phyloP scores from a whole-genome alignment of 2,113 vertebrate genomes.

The Bos indicus region DNA sequence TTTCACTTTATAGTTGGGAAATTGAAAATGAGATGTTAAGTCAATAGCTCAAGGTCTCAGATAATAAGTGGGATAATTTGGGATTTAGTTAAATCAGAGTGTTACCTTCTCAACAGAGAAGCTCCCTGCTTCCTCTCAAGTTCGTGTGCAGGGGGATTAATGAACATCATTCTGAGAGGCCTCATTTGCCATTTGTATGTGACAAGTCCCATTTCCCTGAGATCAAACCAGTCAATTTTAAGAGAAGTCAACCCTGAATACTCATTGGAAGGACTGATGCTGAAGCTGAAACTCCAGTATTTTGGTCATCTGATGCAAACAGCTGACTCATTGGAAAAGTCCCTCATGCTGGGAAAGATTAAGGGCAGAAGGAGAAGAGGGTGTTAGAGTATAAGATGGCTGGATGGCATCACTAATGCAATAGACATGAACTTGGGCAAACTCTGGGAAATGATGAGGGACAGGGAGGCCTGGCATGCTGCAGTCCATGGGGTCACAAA shows the following conservation, averaged over 20 bases:
- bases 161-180: neutral
- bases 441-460: neutral
- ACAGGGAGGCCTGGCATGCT: neutral
- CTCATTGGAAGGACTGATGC: neutral
- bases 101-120: neutral
- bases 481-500: neutral
- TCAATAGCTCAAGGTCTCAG: neutral
- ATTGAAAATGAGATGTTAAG: neutral
- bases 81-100: slow-evolving; percentile 21
- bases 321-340: neutral
- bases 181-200: neutral
- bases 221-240: neutral
- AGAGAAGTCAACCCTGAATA: neutral
- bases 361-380: neutral
- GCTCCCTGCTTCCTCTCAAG: neutral
- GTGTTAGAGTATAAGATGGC: rapidly evolving
- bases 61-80: neutral
- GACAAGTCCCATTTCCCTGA: neutral
- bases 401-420: neutral
- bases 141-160: neutral
- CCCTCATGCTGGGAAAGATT: neutral
- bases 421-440: neutral
- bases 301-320: neutral
- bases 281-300: neutral
- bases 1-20: neutral